These are phyloP conservation scores for Drosophila pseudotakahashii DNA, from an alignment of 2,888 invertebrate genomes.

Conservation along the genomic window DNA sequence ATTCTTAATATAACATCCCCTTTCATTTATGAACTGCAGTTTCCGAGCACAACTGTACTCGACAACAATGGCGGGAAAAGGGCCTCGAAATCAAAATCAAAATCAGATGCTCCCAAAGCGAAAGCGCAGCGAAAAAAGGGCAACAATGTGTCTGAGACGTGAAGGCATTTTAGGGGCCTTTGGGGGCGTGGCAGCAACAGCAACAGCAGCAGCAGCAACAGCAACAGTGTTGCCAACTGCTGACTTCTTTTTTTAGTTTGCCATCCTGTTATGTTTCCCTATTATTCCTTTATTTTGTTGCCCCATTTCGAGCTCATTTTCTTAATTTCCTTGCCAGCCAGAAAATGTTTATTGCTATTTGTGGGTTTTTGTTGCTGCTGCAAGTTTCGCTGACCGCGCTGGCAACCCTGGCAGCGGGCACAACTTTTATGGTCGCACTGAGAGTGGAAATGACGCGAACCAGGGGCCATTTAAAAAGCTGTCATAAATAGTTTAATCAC, in stretches of 20 bases:
- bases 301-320: conserved; percentile 43
- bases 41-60: conserved; percentile 27
- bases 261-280: conserved; percentile 2
- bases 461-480: conserved; percentile 52
- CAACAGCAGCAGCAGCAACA: neutral
- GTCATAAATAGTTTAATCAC: conserved; percentile 79
- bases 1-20: neutral
- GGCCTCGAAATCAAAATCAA: conserved; percentile 27
- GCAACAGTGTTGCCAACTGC: conserved; percentile 37
- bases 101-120: conserved; percentile 23
- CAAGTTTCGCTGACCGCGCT: conserved; percentile 14
- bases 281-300: conserved; percentile 1
- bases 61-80: conserved; percentile 13
- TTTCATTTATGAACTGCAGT: neutral
- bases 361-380: conserved; percentile 10
- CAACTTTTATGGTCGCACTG: conserved; percentile 18
- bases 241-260: neutral
- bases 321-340: conserved; percentile 44
- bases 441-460: conserved; percentile 17
- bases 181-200: neutral
- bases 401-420: conserved; percentile 28
- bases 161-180: neutral
- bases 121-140: conserved; percentile 26
- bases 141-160: conserved; percentile 18
- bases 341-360: conserved; percentile 42